Base-by-base conservation (phyloP, 1,140 invertebrate species). In the Hyles vespertilio region DNA sequence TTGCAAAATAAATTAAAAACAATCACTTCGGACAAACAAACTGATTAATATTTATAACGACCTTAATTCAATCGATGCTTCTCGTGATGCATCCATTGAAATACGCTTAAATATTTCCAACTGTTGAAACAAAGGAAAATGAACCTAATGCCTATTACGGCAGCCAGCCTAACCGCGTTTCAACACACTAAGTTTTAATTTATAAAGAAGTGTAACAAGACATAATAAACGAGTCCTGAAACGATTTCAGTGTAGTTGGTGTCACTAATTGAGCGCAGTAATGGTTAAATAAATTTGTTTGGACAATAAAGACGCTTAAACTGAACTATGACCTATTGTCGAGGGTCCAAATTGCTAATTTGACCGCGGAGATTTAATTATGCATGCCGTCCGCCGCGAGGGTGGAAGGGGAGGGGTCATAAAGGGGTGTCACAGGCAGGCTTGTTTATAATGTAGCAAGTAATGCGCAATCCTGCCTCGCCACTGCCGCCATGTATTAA, bases 281-380 rank as follows among this genome's bases (percentile, higher is more conserved):
- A 63, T 63, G 54, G 63, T 60, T 60, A 40, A 56, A 65, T 65
- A 60, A 84, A 79, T 84, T 83, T 84, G 77, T 84, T 80, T 81
- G 67, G 69, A 75, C 68, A 77, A 80, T 80, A 84, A 83, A 84
- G 77, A 81, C 72, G 71, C 70, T 84, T 84, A 77, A 86, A 81
- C 77, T 79, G 74, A 81, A 87, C 77, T 87, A 80, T 84, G 80
- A 75, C 70, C 82, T 78, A 80, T 81, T 84, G 79, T 84, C 70
- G 61, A 75, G 71, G 74, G 58, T 82, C 78, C 74, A 86, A 85
- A 86, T 86, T 82, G 83, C 77, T 86, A 87, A 86, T 87, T 87
- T 87, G 80, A 82, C 83, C 83, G 77, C 83, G 70, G 74, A 84
- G 77, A 86, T 87, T 87, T 86, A 87, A 87, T 87, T 88, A 88